Conservation (phyloP, 2,888 invertebrate species). For the Cecidostiba fungosa region DNA sequence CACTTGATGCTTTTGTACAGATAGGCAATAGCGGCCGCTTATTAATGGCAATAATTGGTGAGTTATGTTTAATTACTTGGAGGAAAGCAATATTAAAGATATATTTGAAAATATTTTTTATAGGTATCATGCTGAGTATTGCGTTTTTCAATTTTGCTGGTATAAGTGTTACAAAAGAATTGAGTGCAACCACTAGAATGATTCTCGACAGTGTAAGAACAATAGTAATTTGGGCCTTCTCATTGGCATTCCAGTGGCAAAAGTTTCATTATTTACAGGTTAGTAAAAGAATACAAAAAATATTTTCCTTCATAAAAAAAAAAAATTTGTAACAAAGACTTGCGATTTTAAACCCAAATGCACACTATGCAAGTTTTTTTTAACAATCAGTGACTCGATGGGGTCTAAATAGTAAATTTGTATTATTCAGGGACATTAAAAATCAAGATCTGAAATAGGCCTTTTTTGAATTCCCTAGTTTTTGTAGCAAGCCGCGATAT, state of each 20-base stretch:
- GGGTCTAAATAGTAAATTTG: too few relatives aligned
- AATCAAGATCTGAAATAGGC: too few relatives aligned
- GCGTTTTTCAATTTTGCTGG: constrained; percentile 97
- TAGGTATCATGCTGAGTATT: constrained; percentile 91
- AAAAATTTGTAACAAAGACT: neutral
- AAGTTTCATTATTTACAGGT: constrained; percentile 89
- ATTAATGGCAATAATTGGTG: constrained; percentile 86
- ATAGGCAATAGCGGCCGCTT: constrained; percentile 85
- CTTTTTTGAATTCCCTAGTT: too few relatives aligned
- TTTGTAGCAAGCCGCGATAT: too few relatives aligned
- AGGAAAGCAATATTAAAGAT: neutral
- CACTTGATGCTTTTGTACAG: constrained; percentile 91
- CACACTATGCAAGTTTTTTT: too few relatives aligned
- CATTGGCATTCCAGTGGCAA: constrained; percentile 90
- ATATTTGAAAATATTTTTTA: constrained; percentile 67
- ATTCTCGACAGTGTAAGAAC: constrained; percentile 94
- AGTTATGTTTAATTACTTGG: neutral
- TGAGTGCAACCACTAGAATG: constrained; percentile 95
- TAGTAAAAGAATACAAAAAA: constrained; percentile 57
- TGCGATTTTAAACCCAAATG: too few relatives aligned
- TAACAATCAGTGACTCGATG: too few relatives aligned
- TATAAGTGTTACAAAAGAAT: constrained; percentile 94
- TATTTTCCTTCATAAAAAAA: too few relatives aligned
- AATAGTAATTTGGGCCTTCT: constrained; percentile 93
- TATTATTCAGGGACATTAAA: too few relatives aligned